Conservation (phyloP, 2,888 invertebrate species). For the Aleiodes testaceus region DNA sequence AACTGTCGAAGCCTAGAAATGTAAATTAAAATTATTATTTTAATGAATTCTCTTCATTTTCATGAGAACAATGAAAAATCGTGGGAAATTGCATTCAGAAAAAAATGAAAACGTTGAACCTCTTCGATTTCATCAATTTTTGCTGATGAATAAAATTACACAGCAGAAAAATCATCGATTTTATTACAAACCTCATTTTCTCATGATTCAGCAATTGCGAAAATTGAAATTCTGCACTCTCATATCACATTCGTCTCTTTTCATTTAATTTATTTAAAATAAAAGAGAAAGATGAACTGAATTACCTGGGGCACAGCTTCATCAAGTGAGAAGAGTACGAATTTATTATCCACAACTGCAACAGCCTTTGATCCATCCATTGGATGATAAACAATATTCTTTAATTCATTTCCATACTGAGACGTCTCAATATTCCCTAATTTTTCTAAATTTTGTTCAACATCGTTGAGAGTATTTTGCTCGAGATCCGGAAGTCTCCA, state of each 20-base stretch:
- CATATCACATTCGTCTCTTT: too few species aligned
- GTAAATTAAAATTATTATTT: slow-evolving; percentile 1
- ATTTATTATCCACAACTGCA: slow-evolving; percentile 85
- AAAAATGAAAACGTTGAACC: too few species aligned
- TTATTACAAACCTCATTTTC: not conserved
- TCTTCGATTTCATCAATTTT: not conserved
- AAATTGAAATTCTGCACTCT: too few species aligned
- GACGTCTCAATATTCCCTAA: slow-evolving; percentile 68
- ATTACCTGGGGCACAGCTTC: slow-evolving; percentile 71
- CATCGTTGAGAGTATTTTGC: slow-evolving; percentile 62
- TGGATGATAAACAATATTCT: slow-evolving; percentile 91
- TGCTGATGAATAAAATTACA: not conserved
- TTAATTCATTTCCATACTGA: slow-evolving; percentile 80
- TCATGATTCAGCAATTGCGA: too few species aligned
- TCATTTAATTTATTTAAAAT: too few species aligned
- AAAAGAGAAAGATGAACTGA: slow-evolving; percentile 20
- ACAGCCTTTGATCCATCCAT: slow-evolving; percentile 82
- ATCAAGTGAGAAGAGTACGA: slow-evolving; percentile 85
- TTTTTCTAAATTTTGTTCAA: slow-evolving; percentile 60
- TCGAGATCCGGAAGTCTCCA: slow-evolving; percentile 67
- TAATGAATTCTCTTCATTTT: not conserved
- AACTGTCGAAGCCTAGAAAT: slow-evolving; percentile 51
- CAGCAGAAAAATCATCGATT: not conserved
- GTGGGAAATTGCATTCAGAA: too few species aligned
- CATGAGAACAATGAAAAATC: too few species aligned